Evolutionary conservation across 1,140 invertebrate genomes (phyloP).

Genomic region (Dreissena polymorpha): DNA sequence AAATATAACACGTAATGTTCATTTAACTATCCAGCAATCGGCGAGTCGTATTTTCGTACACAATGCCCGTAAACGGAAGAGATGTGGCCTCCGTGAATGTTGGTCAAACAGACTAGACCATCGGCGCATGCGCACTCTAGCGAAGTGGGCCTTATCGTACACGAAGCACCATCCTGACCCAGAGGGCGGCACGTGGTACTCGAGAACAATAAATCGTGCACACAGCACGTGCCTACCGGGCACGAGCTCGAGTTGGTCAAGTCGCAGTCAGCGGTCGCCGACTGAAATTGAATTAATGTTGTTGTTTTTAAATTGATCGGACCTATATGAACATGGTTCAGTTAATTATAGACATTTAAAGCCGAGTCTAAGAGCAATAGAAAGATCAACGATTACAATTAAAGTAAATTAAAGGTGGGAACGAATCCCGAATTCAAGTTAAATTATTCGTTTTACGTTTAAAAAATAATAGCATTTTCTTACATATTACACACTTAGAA

Average conservation of each 20-base stretch:
- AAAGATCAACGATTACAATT: too few species aligned
- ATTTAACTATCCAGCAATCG: neutral
- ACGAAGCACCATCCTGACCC: neutral
- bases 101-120: neutral
- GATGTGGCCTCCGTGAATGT: neutral
- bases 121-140: conserved; percentile 13
- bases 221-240: conserved; percentile 17
- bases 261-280: neutral
- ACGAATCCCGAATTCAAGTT: too few species aligned
- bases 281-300: too few species aligned
- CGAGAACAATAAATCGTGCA: neutral
- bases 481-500: too few species aligned
- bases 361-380: too few species aligned
- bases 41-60: neutral
- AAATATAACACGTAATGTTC: too few species aligned
- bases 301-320: too few species aligned
- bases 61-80: conserved; percentile 5
- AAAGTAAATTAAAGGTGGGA: too few species aligned
- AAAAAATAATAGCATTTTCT: too few species aligned
- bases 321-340: too few species aligned
- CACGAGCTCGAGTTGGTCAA: neutral
- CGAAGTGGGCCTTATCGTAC: neutral
- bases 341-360: too few species aligned
- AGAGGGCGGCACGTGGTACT: conserved; percentile 6
- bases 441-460: too few species aligned